These are phyloP conservation scores for Nemapogon koenigi DNA, from an alignment of 2,888 invertebrate species.

Conservation along the genomic window DNA sequence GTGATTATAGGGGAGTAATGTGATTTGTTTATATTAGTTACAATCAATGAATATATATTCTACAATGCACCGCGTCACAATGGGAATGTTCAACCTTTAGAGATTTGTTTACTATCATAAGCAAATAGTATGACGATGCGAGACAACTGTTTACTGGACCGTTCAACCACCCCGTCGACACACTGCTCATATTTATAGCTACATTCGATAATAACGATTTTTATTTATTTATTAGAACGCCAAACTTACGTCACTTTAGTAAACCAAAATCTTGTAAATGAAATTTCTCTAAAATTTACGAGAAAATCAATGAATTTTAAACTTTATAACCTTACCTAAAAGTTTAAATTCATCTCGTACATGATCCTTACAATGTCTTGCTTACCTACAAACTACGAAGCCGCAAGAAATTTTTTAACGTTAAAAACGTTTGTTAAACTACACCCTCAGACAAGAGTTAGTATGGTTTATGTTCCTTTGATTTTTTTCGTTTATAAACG, in stretches of 20 bases:
- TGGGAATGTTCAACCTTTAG: no score
- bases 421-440: neutral
- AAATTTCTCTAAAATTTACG: constrained; percentile 4
- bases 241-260: constrained; percentile 21
- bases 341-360: neutral
- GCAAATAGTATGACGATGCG: constrained; percentile 31
- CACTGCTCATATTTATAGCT: constrained; percentile 27
- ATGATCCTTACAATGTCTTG: constrained; percentile 23
- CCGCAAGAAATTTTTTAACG: constrained; percentile 6
- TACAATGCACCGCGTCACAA: no score
- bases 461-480: constrained; percentile 28
- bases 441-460: constrained; percentile 13
- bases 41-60: no score
- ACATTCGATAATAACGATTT: constrained; percentile 26
- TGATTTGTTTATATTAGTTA: no score
- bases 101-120: constrained; percentile 39
- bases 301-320: neutral
- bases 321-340: neutral
- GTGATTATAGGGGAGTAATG: no score
- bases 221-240: constrained; percentile 21
- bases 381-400: constrained; percentile 12
- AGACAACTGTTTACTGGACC: constrained; percentile 15
- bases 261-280: constrained; percentile 13
- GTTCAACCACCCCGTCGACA: constrained; percentile 36
- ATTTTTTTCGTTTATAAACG: constrained; percentile 30